Evolutionary conservation across 2,797 vertebrate genomes (phyloP), one percentile per base, ranked within the genome.

Genomic region (Pampus argenteus): DNA sequence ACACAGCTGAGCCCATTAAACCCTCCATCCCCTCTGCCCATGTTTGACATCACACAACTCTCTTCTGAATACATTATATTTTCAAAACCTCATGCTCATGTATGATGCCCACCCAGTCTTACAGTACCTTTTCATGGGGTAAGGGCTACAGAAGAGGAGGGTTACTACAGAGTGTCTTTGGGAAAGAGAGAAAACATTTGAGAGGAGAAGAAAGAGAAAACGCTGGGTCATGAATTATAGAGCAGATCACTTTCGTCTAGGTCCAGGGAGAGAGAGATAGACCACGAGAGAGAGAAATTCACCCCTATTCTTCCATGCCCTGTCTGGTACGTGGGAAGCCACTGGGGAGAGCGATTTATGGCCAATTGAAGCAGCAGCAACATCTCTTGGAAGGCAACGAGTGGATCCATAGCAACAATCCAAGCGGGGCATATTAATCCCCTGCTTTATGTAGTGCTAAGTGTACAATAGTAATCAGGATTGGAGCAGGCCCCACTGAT

Each of bases 401-500:
- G 95, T 95, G 97, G 96, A 98, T 98, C 97, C 97, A 98, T 98
- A 97, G 97, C 97, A 98, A 98, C 97, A 95, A 96, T 97, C 96
- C 97, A 98, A 95, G 96, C 94, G 97, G 97, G 97, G 96, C 97
- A 97, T 97, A 98, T 99, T 98, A 99, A 98, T 98, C 96, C 97
- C 96, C 95, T 95, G 96, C 96, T 99, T 99, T 99, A 99, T 99
- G 98, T 99, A 99, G 97, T 99, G 97, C 97, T 98, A 99, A 99
- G 98, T 99, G 98, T 98, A 99, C 97, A 98, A 99, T 98, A 97
- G 98, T 98, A 98, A 99, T 99, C 98, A 99, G 98, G 96, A 96
- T 95, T 96, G 95, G 96, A 97, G 96, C 96, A 96, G 96, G 96
- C 97, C 95, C 96, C 97, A 95, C 97, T 99, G 97, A 99, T 99